Evolutionary conservation across 1,140 invertebrate species (phyloP).

Genomic region (Penaeus chinensis): DNA sequence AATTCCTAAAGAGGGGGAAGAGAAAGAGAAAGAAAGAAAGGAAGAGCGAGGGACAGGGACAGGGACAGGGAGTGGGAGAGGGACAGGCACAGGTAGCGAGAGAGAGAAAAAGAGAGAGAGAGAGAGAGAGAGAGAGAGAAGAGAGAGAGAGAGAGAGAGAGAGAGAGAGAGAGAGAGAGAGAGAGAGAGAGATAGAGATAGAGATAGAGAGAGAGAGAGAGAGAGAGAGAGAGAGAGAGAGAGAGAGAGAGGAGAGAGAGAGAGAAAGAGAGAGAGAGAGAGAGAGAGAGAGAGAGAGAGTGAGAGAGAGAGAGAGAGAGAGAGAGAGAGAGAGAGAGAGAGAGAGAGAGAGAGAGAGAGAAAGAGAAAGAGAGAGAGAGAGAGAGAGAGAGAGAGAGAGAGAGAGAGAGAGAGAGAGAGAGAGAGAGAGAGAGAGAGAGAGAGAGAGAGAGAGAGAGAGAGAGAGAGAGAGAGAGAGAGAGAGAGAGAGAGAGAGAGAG

Average conservation of each 20-base stretch:
- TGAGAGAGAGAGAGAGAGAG: no score
- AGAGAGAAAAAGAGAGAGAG: neutral
- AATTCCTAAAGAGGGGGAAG: no score
- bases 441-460: conserved; percentile 10
- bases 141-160: conserved; percentile 16
- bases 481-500: no score
- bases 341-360: neutral
- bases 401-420: conserved; percentile 12
- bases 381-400: conserved; percentile 26
- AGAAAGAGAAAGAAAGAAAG: neutral
- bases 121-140: conserved; percentile 20
- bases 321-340: no score
- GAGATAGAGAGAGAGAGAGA: neutral
- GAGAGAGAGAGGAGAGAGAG: neutral
- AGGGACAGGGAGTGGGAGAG: neutral
- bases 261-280: conserved; percentile 8
- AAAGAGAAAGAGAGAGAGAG: conserved; percentile 30
- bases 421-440: neutral
- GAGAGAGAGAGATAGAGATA: neutral
- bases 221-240: neutral
- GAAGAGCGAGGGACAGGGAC: neutral
- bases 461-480: neutral
- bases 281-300: conserved; percentile 5
- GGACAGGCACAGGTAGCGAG: neutral
- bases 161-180: neutral